Evolutionary conservation across 2,888 invertebrate species (phyloP), one percentile per base, ranked within the genome.

Genomic region (Pammene fasciana): DNA sequence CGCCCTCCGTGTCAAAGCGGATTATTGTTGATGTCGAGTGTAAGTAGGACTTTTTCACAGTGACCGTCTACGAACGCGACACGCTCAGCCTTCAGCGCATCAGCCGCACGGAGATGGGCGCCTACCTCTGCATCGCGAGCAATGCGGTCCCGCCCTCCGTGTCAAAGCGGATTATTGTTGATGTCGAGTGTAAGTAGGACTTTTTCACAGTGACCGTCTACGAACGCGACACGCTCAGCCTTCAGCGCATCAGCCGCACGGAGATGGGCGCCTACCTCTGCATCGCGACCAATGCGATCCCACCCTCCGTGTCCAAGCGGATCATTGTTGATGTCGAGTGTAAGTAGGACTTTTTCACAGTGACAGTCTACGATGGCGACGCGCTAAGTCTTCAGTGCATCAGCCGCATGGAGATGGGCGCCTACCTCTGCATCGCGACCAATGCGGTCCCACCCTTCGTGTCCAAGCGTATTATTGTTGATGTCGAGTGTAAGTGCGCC

Each of bases 71-170:
- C 88, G 96, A 97, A 79, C 97, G 97, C 18, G 97, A 97, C 84
- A 95, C 96, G 74, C 93, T 98, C 83, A 96, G 96, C 83, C 92
- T 98, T 84, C 96, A 96, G 82, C 96, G 96, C 91, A 97, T 97
- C 89, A 96, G 97, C 81, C 94, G 98, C 82, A 96, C 96, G 70
- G 97, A 98, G 91, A 96, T 97, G 96, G 96, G 96, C 2, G 96
- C 96, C 61, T 97, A 97, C 89, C 94, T 97, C 72, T 93, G 96
- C 90, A 97, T 96, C 82, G 96, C 96, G 52, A 96, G 96, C 81
- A 97, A 97, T 85, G 96, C 97, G 52, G 96, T 97, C 34, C 97
- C 97, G 46, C 97, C 97, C 62, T 97, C 97, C 46, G 97, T 97
- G 83, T 97, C 97, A 89, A 98, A 97, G 92, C 94, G 97, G 85